Evolutionary conservation across 2,888 invertebrate genomes (phyloP).

Genomic region (Chrysolina haemoptera): DNA sequence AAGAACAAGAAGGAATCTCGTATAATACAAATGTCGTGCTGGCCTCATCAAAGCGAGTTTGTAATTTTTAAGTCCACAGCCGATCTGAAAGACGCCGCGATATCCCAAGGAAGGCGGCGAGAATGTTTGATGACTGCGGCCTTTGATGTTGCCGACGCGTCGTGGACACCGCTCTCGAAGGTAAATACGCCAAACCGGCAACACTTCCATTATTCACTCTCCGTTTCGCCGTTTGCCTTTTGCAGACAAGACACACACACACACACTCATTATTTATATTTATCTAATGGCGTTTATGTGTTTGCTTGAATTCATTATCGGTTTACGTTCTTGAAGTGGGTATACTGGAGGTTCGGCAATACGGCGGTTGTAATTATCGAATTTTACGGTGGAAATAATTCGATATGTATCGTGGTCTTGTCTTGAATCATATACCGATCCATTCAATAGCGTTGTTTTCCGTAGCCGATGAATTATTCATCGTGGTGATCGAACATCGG

Average conservation of each 20-base stretch:
- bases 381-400: too few relatives aligned
- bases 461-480: too few relatives aligned
- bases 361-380: too few relatives aligned
- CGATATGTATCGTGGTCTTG: too few relatives aligned
- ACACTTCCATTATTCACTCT: slow-evolving; percentile 28
- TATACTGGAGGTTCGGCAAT: too few relatives aligned
- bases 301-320: slow-evolving; percentile 17
- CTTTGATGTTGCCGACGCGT: slow-evolving; percentile 51
- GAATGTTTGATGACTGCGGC: slow-evolving; percentile 52
- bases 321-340: background rate
- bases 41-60: slow-evolving; percentile 58
- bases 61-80: slow-evolving; percentile 58
- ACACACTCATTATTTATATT: slow-evolving; percentile 14
- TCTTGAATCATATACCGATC: too few relatives aligned
- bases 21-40: slow-evolving; percentile 53
- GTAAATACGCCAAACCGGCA: slow-evolving; percentile 30
- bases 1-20: slow-evolving; percentile 45
- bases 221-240: slow-evolving; percentile 17
- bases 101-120: slow-evolving; percentile 44
- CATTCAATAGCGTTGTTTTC: too few relatives aligned
- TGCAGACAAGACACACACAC: background rate
- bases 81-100: slow-evolving; percentile 47
- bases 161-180: slow-evolving; percentile 37
- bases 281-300: slow-evolving; percentile 20
- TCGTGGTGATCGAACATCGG: too few relatives aligned